Evolutionary conservation across 2,113 vertebrate species (phyloP).

Genomic region (Glaucomys volans): DNA sequence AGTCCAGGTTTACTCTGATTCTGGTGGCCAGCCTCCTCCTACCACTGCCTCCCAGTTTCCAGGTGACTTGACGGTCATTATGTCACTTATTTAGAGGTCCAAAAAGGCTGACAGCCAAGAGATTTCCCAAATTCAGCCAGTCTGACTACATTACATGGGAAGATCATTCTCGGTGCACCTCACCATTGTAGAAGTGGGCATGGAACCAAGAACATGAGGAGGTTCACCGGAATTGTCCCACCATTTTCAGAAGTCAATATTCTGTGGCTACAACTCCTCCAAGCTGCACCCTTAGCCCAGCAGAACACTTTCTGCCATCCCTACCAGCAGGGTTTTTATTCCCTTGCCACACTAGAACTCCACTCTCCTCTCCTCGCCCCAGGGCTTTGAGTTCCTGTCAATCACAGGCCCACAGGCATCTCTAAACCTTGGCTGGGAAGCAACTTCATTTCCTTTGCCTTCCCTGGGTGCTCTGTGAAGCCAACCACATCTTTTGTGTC

Average conservation of each 20-base stretch:
- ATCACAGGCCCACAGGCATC: rapidly evolving
- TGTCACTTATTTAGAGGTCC: not conserved
- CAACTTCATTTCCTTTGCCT: not conserved
- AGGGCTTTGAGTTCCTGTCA: not conserved
- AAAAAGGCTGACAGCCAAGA: not conserved
- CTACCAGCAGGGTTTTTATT: not conserved
- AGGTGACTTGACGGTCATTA: not conserved
- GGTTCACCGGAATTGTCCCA: rapidly evolving
- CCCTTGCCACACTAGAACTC: rapidly evolving
- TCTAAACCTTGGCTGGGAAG: not conserved
- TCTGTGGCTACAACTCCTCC: not conserved
- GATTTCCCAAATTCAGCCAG: not conserved
- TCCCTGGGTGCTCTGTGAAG: not conserved
- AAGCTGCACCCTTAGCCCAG: not conserved
- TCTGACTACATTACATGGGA: not conserved
- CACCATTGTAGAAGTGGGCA: not conserved
- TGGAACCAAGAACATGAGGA: not conserved
- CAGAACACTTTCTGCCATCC: not conserved
- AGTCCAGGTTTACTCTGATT: not conserved
- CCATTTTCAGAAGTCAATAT: not conserved
- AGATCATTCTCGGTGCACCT: not conserved
- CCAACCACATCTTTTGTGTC: not conserved
- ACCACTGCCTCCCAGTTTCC: not conserved
- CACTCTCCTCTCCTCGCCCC: not conserved
- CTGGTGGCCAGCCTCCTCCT: not conserved